Conservation (phyloP, 2,113 vertebrate genomes). For the Agapornis roseicollis region DNA sequence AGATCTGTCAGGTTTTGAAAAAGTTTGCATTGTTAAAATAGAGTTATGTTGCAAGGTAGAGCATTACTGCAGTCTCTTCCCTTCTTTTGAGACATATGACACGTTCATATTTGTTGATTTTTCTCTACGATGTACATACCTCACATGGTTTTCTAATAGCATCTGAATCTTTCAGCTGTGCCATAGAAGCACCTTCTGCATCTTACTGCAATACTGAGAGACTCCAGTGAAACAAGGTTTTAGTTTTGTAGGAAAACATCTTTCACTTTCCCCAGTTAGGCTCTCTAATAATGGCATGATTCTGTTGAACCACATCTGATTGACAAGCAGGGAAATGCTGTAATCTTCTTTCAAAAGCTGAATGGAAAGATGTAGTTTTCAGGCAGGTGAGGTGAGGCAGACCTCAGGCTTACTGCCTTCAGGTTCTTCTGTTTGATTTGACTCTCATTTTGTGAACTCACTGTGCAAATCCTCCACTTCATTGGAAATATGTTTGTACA, state of each 20-base stretch:
- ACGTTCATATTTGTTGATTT: not conserved
- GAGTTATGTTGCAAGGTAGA: constrained; percentile 8
- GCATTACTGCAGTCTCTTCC: not conserved
- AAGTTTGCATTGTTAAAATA: not conserved
- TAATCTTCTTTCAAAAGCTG: not conserved
- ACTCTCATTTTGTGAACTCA: not conserved
- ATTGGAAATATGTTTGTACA: not conserved
- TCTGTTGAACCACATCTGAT: not conserved
- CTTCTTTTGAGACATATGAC: not conserved
- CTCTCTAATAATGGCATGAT: not conserved
- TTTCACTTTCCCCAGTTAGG: not conserved
- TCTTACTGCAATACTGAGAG: not conserved
- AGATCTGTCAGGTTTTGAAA: constrained; percentile 38
- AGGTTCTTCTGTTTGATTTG: not conserved
- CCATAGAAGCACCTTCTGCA: not conserved
- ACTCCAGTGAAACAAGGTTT: not conserved
- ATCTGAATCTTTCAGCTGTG: not conserved
- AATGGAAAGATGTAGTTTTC: not conserved
- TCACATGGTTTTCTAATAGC: not conserved
- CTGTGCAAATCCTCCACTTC: not conserved
- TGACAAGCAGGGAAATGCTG: not conserved
- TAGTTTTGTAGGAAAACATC: not conserved
- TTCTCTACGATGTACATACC: not conserved
- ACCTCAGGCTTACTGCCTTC: not conserved
- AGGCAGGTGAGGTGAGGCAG: not conserved